phyloP scores from a whole-genome alignment of 2,888 invertebrate species.

The Erebia palarica region DNA sequence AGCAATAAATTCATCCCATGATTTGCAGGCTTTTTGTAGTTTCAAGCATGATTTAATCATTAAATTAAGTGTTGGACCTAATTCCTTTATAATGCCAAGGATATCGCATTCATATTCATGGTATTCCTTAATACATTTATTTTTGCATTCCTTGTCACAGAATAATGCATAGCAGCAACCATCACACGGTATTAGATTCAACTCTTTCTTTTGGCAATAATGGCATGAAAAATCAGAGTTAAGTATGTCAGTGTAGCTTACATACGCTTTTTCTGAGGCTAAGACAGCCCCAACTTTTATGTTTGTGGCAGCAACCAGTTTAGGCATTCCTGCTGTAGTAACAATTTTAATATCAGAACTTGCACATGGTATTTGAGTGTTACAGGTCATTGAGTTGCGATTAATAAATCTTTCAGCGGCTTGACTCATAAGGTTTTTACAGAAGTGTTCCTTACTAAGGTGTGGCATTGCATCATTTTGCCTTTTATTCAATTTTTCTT shows the following conservation, averaged over 20 bases:
- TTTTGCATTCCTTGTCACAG: slow-evolving; percentile 45
- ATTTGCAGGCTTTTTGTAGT: slow-evolving; percentile 35
- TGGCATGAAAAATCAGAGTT: slow-evolving; percentile 41
- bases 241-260: slow-evolving; percentile 24
- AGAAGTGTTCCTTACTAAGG: slow-evolving; percentile 4
- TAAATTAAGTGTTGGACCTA: slow-evolving; percentile 24
- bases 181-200: slow-evolving; percentile 48
- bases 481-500: slow-evolving; percentile 41
- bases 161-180: slow-evolving; percentile 45
- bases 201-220: slow-evolving; percentile 44
- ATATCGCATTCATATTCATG: slow-evolving; percentile 47
- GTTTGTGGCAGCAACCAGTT: slow-evolving; percentile 45
- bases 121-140: slow-evolving; percentile 39
- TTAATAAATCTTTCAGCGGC: slow-evolving; percentile 10
- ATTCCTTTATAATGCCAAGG: slow-evolving; percentile 29
- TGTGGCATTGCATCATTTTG: slow-evolving; percentile 26
- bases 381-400: slow-evolving; percentile 6
- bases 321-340: slow-evolving; percentile 32
- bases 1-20: slow-evolving; percentile 44
- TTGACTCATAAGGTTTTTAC: slow-evolving; percentile 1
- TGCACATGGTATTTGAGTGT: slow-evolving; percentile 44
- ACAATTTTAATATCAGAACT: slow-evolving; percentile 40
- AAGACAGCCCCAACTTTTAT: slow-evolving; percentile 48
- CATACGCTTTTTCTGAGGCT: slow-evolving; percentile 45
- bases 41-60: slow-evolving; percentile 44